These are phyloP conservation scores for Neoseiulus cucumeris DNA, from an alignment of 1,140 invertebrate genomes.

Conservation along the genomic window DNA sequence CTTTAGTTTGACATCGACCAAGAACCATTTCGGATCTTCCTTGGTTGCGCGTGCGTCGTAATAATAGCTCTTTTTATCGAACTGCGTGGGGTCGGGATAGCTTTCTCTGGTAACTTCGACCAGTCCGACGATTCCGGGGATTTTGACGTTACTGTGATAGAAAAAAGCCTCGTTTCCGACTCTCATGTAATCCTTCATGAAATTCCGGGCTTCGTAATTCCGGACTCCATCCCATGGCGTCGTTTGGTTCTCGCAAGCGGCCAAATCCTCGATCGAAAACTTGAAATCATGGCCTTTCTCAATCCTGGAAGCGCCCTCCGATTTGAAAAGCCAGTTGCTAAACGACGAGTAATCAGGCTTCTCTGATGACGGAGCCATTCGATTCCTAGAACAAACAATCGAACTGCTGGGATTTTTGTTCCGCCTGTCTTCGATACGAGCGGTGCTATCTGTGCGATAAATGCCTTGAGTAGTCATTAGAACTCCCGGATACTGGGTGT, in stretches of 20 bases:
- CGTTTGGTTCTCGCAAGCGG: conserved; percentile 24
- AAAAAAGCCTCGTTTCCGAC: conserved; percentile 25
- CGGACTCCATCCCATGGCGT: conserved; percentile 28
- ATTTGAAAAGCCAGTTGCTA: conserved; percentile 26
- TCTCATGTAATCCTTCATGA: conserved; percentile 26
- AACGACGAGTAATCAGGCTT: background rate
- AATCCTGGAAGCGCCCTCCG: conserved; percentile 25
- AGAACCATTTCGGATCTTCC: conserved; percentile 25
- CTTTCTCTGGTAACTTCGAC: conserved; percentile 24
- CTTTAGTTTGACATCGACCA: conserved; percentile 27
- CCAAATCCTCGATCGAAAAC: conserved; percentile 28
- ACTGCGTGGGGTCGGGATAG: conserved; percentile 27
- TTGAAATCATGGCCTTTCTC: conserved; percentile 26
- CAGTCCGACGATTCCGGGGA: conserved; percentile 26
- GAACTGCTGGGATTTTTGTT: no score
- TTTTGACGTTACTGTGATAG: conserved; percentile 28
- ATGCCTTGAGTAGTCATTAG: no score
- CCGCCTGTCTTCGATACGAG: no score
- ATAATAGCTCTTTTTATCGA: conserved; percentile 25
- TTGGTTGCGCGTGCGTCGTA: conserved; percentile 23
- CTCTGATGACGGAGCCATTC: no score
- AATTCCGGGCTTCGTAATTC: conserved; percentile 28
- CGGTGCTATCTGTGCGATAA: no score
- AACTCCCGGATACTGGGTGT: no score
- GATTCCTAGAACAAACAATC: no score